Evolutionary conservation across 2,797 vertebrate genomes (phyloP).

Genomic region (Momotus momota): DNA sequence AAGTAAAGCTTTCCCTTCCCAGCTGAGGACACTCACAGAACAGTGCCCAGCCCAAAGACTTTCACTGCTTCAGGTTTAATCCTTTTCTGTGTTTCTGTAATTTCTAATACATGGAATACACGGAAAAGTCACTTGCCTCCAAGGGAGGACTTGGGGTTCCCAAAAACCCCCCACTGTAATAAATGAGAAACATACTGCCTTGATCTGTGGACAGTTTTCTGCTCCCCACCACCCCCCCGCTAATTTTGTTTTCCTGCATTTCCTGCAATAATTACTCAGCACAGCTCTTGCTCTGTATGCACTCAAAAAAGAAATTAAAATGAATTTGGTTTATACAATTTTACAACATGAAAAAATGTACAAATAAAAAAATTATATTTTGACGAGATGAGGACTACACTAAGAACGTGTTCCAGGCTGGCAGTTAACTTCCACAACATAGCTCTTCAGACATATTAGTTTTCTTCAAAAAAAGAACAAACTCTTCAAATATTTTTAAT

Average conservation of each 20-base stretch:
- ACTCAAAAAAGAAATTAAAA: conserved; percentile 27
- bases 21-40: not conserved
- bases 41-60: not conserved
- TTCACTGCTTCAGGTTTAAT: not conserved
- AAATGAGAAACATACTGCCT: not conserved
- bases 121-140: not conserved
- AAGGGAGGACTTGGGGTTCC: not conserved
- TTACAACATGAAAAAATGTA: not conserved
- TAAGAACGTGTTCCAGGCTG: not conserved
- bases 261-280: not conserved
- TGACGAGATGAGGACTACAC: not conserved
- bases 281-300: conserved; percentile 7
- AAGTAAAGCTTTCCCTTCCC: not conserved
- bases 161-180: rapidly evolving
- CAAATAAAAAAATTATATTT: conserved; percentile 47
- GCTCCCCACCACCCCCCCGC: too few species aligned
- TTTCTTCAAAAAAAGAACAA: not conserved
- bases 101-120: not conserved
- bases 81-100: not conserved
- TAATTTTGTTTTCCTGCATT: not conserved
- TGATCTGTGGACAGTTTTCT: not conserved
- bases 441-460: not conserved
- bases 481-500: not conserved
- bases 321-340: not conserved
- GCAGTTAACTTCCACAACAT: not conserved